phyloP scores from a whole-genome alignment of 2,888 invertebrate species.

The Lepidochrysops patricia region DNA sequence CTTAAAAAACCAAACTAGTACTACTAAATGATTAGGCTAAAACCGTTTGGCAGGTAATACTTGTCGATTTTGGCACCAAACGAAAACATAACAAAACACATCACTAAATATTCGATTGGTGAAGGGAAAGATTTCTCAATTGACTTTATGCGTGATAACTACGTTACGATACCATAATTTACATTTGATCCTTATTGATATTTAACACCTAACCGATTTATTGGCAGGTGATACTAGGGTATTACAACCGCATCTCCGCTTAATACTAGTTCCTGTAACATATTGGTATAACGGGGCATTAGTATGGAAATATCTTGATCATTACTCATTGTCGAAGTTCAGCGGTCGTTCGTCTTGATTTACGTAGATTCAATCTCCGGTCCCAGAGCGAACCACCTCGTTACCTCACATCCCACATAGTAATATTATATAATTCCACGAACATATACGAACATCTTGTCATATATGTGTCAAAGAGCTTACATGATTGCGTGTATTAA shows the following conservation, averaged over 20 bases:
- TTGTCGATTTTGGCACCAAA: no score
- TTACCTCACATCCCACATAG: not conserved
- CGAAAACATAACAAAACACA: no score
- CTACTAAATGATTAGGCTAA: no score
- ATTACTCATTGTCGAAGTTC: conserved; percentile 54
- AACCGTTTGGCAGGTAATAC: no score
- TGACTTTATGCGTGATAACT: no score
- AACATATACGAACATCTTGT: no score
- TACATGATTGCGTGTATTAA: no score
- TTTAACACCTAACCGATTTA: not conserved
- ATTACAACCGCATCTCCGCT: conserved; percentile 1
- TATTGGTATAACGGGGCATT: conserved; percentile 3
- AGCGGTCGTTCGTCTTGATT: conserved; percentile 29
- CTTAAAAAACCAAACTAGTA: not conserved
- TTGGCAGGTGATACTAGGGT: not conserved
- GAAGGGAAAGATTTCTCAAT: no score
- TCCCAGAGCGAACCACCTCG: conserved; percentile 4
- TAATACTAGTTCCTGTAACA: not conserved
- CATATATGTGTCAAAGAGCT: no score
- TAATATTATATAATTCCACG: not conserved
- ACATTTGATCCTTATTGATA: not conserved
- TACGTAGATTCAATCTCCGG: conserved; percentile 18
- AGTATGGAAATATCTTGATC: conserved; percentile 31
- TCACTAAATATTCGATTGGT: no score
- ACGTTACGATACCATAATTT: no score